Evolutionary conservation across 37 sponge, comb jelly and placozoan genomes (phyloP).

Genomic region (Halichondria panicea): DNA sequence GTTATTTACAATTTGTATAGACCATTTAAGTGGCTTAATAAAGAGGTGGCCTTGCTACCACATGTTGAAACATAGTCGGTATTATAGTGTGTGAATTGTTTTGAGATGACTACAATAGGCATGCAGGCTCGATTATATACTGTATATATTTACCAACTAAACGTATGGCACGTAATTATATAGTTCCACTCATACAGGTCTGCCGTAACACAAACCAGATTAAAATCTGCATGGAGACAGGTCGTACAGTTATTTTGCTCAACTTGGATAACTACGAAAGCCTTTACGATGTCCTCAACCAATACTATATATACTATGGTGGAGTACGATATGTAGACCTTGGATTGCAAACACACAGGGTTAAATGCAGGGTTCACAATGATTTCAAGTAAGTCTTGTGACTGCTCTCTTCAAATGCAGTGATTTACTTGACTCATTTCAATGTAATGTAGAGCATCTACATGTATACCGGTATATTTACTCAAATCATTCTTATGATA

Average conservation of each 20-base stretch:
- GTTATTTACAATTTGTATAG: too few relatives aligned
- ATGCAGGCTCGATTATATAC: too few relatives aligned
- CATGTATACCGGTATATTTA: too few relatives aligned
- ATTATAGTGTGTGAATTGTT: too few relatives aligned
- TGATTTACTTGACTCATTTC: not conserved
- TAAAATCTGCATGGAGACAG: constrained; percentile 95
- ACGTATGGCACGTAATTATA: too few relatives aligned
- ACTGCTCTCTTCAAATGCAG: not conserved
- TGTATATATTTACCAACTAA: too few relatives aligned
- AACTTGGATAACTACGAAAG: constrained; percentile 98
- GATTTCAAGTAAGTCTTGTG: constrained; percentile 74
- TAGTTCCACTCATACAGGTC: too few relatives aligned
- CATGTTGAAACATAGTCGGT: too few relatives aligned
- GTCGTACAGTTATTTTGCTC: constrained; percentile 83
- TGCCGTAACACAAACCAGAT: constrained; percentile 94
- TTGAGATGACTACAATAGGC: too few relatives aligned
- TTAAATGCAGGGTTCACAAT: constrained; percentile 85
- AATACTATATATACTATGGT: constrained; percentile 68
- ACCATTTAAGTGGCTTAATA: too few relatives aligned
- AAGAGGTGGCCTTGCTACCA: too few relatives aligned
- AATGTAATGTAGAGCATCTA: not conserved
- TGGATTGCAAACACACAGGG: constrained; percentile 86
- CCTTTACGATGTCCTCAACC: constrained; percentile 94
- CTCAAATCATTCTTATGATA: too few relatives aligned
- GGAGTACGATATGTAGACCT: constrained; percentile 84